Evolutionary conservation across 2,113 vertebrate genomes (phyloP), one percentile per base, ranked within the genome.

Genomic region (Petaurus breviceps): DNA sequence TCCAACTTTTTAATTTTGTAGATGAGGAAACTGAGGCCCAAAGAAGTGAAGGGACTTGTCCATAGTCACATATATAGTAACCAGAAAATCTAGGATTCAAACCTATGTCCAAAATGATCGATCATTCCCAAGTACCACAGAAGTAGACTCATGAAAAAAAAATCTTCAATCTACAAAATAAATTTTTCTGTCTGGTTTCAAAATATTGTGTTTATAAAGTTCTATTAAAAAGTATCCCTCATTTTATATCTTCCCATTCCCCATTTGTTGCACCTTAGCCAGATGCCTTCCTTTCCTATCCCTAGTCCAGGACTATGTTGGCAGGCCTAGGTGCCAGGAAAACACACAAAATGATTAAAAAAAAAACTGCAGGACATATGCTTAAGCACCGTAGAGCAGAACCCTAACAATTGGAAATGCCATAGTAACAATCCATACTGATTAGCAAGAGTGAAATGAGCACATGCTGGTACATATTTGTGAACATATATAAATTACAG

Each of bases 401-500:
- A 94, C 94, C 55, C 93, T 94, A 96, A 91, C 96, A 84, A 93
- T 93, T 19, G 26, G 90, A 95, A 93, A 92, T 97, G 95, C 94
- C 96, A 84, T 84, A 93, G 49, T 93, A 93, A 51, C 93, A 97
- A 95, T 49, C 93, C 84, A 91, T 84, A 92, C 89, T 91, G 52
- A 31, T 96, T 95, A 92, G 89, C 47, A 90, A 95, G 95, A 95
- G 93, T 8, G 95, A 94, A 94, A 89, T 0, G 0, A 8, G 92
- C 90, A 92, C 90, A 91, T 92, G 95, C 84, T 51, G 52, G 96
- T 95, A 55, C 94, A 95, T 94, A 96, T 94, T 96, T 96, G 51
- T 93, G 97, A 93, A 93, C 95, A 50, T 96, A 96, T 96, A 51
- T 96, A 98, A 97, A 95, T 95, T 97, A 95, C 96, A 98, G 97